Base-by-base conservation (phyloP, 1,140 invertebrate genomes). In the Conopomorpha cramerella region DNA sequence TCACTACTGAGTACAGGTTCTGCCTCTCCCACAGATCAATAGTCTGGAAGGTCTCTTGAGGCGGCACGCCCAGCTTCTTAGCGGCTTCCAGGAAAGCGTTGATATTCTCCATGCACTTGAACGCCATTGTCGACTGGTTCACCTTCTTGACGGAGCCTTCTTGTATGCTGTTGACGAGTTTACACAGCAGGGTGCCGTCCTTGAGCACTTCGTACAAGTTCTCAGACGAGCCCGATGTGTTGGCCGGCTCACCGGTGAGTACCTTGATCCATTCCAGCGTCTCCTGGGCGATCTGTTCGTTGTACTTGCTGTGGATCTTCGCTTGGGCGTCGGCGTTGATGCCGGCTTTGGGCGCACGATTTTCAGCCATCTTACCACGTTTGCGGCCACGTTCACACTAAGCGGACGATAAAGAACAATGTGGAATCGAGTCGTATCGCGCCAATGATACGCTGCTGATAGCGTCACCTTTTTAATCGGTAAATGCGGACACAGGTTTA, bases 91-190 rank as follows among this genome's bases (percentile, higher is more conserved):
- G 80, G 77, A 99, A 99, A 10, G 86, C 86, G 53, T 98, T 96
- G 46, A 99, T 98, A 66, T 99, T 99, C 79, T 99, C 96, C 96
- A 99, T 99, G 66, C 94, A 96, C 59, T 96, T 96, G 77, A 98
- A 98, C 1, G 95, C 94, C 87, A 95, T 92, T 43, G 82, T 82
- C 14, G 85, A 88, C 47, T 87, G 84, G 64, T 95, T 95, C 50
- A 96, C 84, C 77, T 94, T 96, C 77, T 93, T 95, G 6, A 96
- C 86, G 12, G 84, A 84, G 3, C 88, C 89, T 6, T 89, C 83
- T 60, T 93, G 83, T 32, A 96, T 83, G 13, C 81, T 72, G 59
- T 96, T 95, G 6, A 90, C 89, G 50, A 95, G 71, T 62, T 82
- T 88, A 86, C 93, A 96, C 8, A 96, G 83, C 13, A 95, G 79